phyloP scores from a whole-genome alignment of 2,888 invertebrate genomes.

The Alviniconcha strummeri region DNA sequence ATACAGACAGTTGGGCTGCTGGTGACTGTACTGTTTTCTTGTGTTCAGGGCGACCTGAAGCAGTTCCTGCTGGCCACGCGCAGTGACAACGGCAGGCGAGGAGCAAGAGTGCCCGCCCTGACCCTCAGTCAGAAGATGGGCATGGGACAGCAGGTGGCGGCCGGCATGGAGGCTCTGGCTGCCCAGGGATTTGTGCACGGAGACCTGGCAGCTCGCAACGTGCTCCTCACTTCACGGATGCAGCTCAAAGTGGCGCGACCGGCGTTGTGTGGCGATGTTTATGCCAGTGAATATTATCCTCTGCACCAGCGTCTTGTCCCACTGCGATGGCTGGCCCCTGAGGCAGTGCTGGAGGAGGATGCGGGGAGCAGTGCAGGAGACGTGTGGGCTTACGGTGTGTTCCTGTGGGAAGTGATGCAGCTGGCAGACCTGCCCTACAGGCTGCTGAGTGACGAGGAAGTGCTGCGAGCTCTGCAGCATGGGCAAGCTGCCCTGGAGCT shows the following conservation, averaged over 20 bases:
- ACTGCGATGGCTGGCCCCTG: conserved; percentile 90
- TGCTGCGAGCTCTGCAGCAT: conserved; percentile 72
- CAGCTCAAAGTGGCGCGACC: conserved; percentile 86
- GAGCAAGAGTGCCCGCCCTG: conserved; percentile 79
- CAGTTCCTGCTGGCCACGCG: conserved; percentile 78
- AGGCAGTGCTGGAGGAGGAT: conserved; percentile 92
- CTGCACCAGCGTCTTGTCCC: conserved; percentile 80
- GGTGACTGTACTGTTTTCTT: too few species aligned
- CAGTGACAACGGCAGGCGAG: conserved; percentile 77
- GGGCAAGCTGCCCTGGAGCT: conserved; percentile 56
- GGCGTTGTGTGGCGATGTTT: conserved; percentile 86
- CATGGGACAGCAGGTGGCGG: conserved; percentile 82
- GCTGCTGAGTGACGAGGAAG: conserved; percentile 85
- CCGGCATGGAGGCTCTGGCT: conserved; percentile 87
- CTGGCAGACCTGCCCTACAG: conserved; percentile 86
- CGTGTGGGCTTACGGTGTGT: conserved; percentile 91
- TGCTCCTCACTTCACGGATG: conserved; percentile 87
- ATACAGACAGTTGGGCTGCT: too few species aligned
- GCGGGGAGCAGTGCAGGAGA: conserved; percentile 86
- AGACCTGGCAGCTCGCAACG: conserved; percentile 94
- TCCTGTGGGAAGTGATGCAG: conserved; percentile 92
- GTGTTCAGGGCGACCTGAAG: conserved; percentile 89
- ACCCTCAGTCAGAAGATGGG: conserved; percentile 72
- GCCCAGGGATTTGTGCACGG: conserved; percentile 87
- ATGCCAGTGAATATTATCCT: conserved; percentile 92